Evolutionary conservation across 2,113 vertebrate species (phyloP).

Genomic region (Chloropsis cyanopogon): DNA sequence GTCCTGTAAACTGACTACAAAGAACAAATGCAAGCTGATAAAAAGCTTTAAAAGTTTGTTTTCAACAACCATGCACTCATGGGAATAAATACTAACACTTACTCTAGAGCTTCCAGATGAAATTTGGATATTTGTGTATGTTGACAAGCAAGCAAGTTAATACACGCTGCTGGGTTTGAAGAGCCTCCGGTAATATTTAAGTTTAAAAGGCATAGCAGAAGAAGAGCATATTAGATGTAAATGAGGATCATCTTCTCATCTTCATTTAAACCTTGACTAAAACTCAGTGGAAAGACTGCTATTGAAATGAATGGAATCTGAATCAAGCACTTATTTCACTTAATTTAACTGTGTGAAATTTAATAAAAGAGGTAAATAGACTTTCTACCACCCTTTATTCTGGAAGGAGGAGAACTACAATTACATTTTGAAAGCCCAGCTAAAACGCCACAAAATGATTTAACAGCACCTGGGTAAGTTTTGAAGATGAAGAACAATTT

Average conservation of each 20-base stretch:
- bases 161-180: neutral
- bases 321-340: conserved; percentile 3
- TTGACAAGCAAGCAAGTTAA: neutral
- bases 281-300: neutral
- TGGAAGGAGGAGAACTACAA: neutral
- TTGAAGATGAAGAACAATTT: conserved; percentile 44
- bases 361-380: neutral
- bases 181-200: neutral
- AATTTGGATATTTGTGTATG: conserved; percentile 2
- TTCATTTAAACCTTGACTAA: conserved; percentile 19
- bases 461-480: conserved; percentile 39
- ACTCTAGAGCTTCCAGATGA: neutral
- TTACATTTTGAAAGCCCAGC: conserved; percentile 18
- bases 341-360: conserved; percentile 29
- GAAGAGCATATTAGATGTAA: conserved; percentile 28
- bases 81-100: neutral
- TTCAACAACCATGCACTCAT: neutral
- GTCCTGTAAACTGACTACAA: neutral
- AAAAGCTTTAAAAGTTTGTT: conserved; percentile 4
- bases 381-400: neutral
- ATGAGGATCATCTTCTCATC: conserved; percentile 31
- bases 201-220: conserved; percentile 37
- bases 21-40: neutral
- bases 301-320: neutral
- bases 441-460: conserved; percentile 44